Percentiles rank a stretch among this genome's conserved stretches.
Evolutionary conservation across 2,113 vertebrate genomes (phyloP).

Genomic region (Pao palembangensis): DNA sequence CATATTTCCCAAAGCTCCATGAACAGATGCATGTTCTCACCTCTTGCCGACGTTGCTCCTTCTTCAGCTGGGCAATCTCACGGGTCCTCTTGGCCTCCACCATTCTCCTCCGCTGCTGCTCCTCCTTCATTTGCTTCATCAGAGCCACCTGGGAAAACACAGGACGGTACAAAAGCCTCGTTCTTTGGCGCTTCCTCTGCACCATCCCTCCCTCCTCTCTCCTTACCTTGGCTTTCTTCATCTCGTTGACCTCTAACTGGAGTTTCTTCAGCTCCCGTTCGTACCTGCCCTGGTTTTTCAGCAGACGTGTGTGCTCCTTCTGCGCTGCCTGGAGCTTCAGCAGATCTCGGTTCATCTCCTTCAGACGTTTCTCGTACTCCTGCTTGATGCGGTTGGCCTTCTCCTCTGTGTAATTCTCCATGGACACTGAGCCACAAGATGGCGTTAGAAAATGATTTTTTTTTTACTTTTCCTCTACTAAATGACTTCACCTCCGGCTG

Average conservation of each 20-base stretch:
- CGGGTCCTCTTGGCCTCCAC: constrained; percentile 90
- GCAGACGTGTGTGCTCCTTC: constrained; percentile 90
- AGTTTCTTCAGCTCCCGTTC: constrained; percentile 94
- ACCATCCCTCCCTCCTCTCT: background rate
- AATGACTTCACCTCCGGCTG: background rate
- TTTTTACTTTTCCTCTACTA: background rate
- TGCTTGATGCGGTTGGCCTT: constrained; percentile 91
- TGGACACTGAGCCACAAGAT: constrained; percentile 72
- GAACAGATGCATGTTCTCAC: constrained; percentile 45
- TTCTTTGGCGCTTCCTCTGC: background rate
- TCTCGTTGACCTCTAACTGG: constrained; percentile 89
- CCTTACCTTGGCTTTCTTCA: constrained; percentile 96
- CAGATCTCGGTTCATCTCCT: constrained; percentile 96
- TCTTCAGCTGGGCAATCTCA: constrained; percentile 94
- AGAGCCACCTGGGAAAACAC: constrained; percentile 79
- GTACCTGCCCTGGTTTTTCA: constrained; percentile 93
- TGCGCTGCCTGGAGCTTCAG: constrained; percentile 92
- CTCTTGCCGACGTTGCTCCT: constrained; percentile 92
- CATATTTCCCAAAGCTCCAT: background rate
- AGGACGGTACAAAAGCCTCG: background rate
- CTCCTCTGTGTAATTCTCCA: constrained; percentile 97
- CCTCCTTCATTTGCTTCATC: constrained; percentile 98
- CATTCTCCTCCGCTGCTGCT: constrained; percentile 89
- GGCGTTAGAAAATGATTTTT: background rate
- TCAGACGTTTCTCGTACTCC: constrained; percentile 93